Evolutionary conservation across 2,888 invertebrate species (phyloP), one percentile per base, ranked within the genome.

Genomic region (Metacarcinus magister): DNA sequence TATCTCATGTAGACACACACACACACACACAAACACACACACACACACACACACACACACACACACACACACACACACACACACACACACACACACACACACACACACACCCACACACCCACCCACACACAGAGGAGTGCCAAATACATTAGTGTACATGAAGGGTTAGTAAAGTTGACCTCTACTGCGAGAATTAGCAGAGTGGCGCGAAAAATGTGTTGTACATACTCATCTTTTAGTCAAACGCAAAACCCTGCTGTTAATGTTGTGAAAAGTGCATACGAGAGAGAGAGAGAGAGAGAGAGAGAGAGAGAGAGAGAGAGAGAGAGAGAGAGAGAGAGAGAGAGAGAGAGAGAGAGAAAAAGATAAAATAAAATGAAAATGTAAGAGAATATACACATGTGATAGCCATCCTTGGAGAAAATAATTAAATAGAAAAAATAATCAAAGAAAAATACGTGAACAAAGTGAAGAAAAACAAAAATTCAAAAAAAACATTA

Each of bases 331-430:
- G 92, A 44, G 44, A 48, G 92, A 43, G 39, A 92, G 67, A 67
- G n/a, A 67, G 67, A 92, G 92, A 92, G 48, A 43, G 28, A 92
- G n/a, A 48, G 48, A 92, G 43, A 92, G 48, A 44, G 92, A 44
- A 48, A 48, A 48, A 16, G 48, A 48, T 16, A 48, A 48, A 16
- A 48, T 8, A 3, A 39, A 39, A 39, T 39, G 54, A 54, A 54
- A 54, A 54, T 13, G 54, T 13, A 16, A 54, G 16, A 54, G 16
- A 54, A 54, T 13, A 54, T 54, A 54, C 3, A 54, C 54, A 54
- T 8, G 54, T 54, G 13, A 8, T 48, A n/a, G n/a, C n/a, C 39
- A 39, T 39, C 39, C 2, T 39, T 39, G 39, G 39, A 39, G 39
- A 39, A 39, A 39, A 39, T 54, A 13, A 54, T 54, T 54, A 0